Evolutionary conservation across 2,113 vertebrate species (phyloP), one percentile per base, ranked within the genome.

Genomic region (Barbus barbus): DNA sequence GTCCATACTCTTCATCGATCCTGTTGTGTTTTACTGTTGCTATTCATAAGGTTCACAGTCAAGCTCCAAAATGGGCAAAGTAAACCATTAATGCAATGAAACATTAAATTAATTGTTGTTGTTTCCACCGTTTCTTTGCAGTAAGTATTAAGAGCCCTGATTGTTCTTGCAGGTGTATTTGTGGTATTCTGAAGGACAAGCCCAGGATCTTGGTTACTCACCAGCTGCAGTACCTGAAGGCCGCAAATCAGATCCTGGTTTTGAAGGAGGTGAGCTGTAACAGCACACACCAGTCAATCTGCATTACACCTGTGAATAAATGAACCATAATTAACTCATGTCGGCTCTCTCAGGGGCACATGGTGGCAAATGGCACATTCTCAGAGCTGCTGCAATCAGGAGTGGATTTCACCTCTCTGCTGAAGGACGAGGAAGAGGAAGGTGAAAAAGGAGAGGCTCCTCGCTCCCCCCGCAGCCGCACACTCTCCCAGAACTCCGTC

Each of bases 141-240:
- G 11, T 26, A 4, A 78, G 5, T 26, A 9, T 46, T 71, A 74
- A 74, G 5, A 74, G 48, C 9, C 0, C 18, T 63, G n/a, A 60
- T 18, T 41, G 16, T 41, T 6, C 28, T 87, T 89, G 20, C 87
- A 99, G 98, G 86, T 99, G 98, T 87, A 97, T 99, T 87, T 97
- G 97, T 93, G 96, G 97, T 72, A 90, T 97, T 38, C 91, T 99
- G 82, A 94, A 92, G 51, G 94, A 96, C 90, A 99, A 98, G 90
- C 90, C 96, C 81, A 95, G 94, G 63, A 94, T 99, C 91, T 93
- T 99, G 79, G 97, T 99, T 53, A 99, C 97, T 72, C 97, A 99
- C 80, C 98, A 99, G 84, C 88, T 99, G 44, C 98, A 99, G 28
- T 99, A 96, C 91, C 95, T 99, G 13, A 96, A 92, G 89, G 94